Evolutionary conservation across 2,797 vertebrate genomes (phyloP), one percentile per base, ranked within the genome.

Genomic region (Premnoplex brunnescens): DNA sequence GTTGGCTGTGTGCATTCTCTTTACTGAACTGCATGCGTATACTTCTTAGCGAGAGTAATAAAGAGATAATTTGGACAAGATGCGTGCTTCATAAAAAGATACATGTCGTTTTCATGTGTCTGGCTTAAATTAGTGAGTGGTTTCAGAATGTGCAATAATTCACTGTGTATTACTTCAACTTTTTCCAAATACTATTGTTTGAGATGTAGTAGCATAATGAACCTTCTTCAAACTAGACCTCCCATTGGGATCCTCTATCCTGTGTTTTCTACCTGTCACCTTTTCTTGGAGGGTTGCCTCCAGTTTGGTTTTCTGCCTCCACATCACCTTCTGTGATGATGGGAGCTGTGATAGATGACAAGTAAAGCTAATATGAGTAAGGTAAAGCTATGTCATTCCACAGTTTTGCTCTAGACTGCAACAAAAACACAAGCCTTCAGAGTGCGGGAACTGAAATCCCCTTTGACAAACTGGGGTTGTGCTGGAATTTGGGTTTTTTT

Each of bases 11-110:
- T 52, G 10, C 27, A 55, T 43, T 56, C 43, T 67, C 48, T 88
- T 89, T 77, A 49, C 51, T 63, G 39, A 89, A 48, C 36, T 77
- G 22, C 30, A 37, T n/a, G 5, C 37, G 23, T 44, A 34, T 1
- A 87, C 30, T 60, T 83, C 54, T 77, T 51, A 64, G 67, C 0
- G 1, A 92, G 36, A 88, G 17, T 34, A 92, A 77, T 85, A 63
- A 76, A 59, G 51, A 93, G 52, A 60, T 72, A 89, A 92, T 95
- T 88, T 89, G 73, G 55, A 72, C 82, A 95, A 96, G 88, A 92
- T 92, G 81, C 10, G 30, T 23, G 32, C 54, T 80, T 80, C 73
- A n/a, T 78, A 58, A 88, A 82, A 82, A 83, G 49, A 80, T 71
- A 21, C n/a, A 62, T 76, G 32, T 13, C 80, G 14, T 36, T 85